Evolutionary conservation across 2,797 vertebrate species (phyloP).

Genomic region (Ceryle rudis): DNA sequence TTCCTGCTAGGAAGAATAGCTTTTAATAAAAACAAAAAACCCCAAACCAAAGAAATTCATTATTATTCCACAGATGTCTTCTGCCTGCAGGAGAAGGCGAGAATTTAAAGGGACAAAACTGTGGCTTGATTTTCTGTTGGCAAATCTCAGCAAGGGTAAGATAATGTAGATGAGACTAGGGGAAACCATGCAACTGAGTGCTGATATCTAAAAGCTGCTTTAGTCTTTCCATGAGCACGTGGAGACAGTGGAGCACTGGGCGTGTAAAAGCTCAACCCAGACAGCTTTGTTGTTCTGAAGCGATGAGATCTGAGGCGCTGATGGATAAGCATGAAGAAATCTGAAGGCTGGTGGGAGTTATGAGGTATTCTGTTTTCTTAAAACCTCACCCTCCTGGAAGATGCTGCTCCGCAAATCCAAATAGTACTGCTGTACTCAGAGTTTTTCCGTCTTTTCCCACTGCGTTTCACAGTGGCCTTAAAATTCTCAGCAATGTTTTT

Average conservation of each 20-base stretch:
- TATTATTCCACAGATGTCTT: slow-evolving; percentile 67
- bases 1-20: slow-evolving; percentile 70
- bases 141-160: background rate
- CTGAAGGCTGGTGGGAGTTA: background rate
- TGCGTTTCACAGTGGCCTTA: background rate
- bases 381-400: background rate
- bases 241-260: background rate
- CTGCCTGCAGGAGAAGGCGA: slow-evolving; percentile 20
- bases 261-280: background rate
- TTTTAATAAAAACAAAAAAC: slow-evolving; percentile 69
- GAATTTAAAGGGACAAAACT: slow-evolving; percentile 63
- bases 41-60: slow-evolving; percentile 67
- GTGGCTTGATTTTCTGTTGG: background rate
- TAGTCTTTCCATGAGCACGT: background rate
- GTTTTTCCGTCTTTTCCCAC: background rate
- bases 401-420: background rate
- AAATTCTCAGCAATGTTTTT: background rate
- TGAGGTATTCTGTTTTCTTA: slow-evolving; percentile 17
- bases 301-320: background rate
- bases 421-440: background rate
- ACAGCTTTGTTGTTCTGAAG: background rate
- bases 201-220: background rate
- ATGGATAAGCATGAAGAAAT: background rate
- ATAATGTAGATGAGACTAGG: background rate
- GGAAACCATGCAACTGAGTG: background rate